Base-by-base conservation (phyloP, 2,113 vertebrate genomes). In the Grammomys surdaster region DNA sequence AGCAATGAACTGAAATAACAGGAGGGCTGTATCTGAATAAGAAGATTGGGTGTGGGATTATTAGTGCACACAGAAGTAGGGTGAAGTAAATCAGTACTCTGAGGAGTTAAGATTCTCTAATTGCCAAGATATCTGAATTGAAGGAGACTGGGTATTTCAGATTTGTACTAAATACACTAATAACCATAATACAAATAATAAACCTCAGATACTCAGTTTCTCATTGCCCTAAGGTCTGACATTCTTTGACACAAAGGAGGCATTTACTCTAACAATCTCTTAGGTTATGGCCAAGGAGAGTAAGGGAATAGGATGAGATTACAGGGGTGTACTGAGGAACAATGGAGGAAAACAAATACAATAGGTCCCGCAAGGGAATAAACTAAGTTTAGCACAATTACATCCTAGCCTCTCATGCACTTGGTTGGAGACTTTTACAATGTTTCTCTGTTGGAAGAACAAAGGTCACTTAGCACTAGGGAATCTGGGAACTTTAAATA, bases 1-100 rank as follows among this genome's bases (percentile, higher is more conserved):
- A 81, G 10, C n/a, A 93, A 58, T 77, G 48, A 91, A 92, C 91
- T 86, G 60, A 85, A 81, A 90, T 94, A 82, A 94, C 54, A 40
- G 76, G 54, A 91, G 43, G 56, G 48, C 33, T n/a, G 51, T 7
- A 72, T 88, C 76, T 76, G 76, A 78, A 89, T 84, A 96, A 91
- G 89, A 90, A 75, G 14, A 43, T 90, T 13, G 56, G 11, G 9
- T 40, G 54, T 91, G 46, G 65, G 73, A 82, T 89, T 91, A 89
- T 33, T 20, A 9, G 58, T 81, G 81, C 28, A 28, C 22, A 16
- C 78, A 86, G 60, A 90, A 80, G 69, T 70, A 93, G 24, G 85
- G 69, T 56, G 48, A 80, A 82, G 36, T 72, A 85, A 90, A 63
- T 91, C 82, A 91, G 19, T 65, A 86, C 16, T 43, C n/a, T 54